Base-by-base conservation (phyloP, 2,797 vertebrate species). In the Spheniscus humboldti region DNA sequence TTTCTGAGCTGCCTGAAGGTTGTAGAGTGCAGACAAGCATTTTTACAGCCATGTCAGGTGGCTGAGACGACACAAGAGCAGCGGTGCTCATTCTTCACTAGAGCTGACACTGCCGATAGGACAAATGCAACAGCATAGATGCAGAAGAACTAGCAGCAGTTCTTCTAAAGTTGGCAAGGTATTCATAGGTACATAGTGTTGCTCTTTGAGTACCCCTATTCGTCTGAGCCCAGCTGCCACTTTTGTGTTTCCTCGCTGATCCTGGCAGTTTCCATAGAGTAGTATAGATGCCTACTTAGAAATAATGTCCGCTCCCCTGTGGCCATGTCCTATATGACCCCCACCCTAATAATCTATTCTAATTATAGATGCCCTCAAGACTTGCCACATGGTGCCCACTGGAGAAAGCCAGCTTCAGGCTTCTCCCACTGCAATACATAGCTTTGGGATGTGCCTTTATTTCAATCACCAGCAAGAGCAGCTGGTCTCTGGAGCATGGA, bases 381-480 rank as follows among this genome's bases (percentile, higher is more conserved):
- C 13, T 50, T 83, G 23, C 27, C 33, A 45, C 11, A 0, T 77
- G 31, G 22, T 83, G 16, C 23, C 28, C 10, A 17, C 23, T 66
- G 39, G 33, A 86, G 39, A 84, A 79, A 69, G 18, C 27, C 52
- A 71, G 33, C 64, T 77, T 76, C 33, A 37, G 14, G 25, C 19
- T 81, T 63, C 63, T 50, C 2, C n/a, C 9, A 6, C 35, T 72
- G 68, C 19, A 43, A 1, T 55, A 31, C 2, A 0, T 64, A 52
- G n/a, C 24, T 91, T 82, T 92, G 64, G 18, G 25, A 5, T 56
- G 45, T 53, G 43, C 8, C 18, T 76, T 47, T 66, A 37, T 89
- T 75, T 66, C 18, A 27, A 2, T 37, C 24, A 39, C 30, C 37
- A 56, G 1, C 13, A 86, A 41, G 37, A 90, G 28, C 31, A 83